phyloP scores from a whole-genome alignment of 2,797 vertebrate species.

The Brachyalestes nurse region DNA sequence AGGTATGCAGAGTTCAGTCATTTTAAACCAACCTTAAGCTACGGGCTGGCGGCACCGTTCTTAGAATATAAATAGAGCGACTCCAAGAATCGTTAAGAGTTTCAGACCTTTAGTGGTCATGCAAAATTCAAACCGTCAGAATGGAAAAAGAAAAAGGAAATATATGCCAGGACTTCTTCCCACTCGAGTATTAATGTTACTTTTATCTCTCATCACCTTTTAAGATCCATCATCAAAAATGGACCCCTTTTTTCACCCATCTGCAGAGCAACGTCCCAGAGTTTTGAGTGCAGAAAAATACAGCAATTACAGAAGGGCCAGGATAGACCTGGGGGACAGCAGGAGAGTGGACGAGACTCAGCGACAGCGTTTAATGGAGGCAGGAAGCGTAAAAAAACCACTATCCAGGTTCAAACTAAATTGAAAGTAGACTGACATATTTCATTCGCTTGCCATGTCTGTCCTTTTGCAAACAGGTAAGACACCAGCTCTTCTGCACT shows the following conservation, averaged over 20 bases:
- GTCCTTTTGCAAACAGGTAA: constrained; percentile 33
- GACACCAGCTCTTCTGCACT: constrained; percentile 27
- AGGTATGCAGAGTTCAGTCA: constrained; percentile 22
- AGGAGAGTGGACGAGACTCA: background rate
- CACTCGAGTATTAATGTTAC: constrained; percentile 53
- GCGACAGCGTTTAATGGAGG: constrained; percentile 13
- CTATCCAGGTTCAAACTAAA: constrained; percentile 12
- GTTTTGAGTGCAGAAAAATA: constrained; percentile 43
- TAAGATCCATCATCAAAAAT: constrained; percentile 45
- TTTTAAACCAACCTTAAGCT: constrained; percentile 50
- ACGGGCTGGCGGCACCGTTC: background rate
- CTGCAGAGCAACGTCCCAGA: constrained; percentile 2
- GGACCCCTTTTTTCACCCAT: background rate
- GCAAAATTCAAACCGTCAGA: constrained; percentile 60
- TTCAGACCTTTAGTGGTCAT: constrained; percentile 60
- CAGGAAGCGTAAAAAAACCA: constrained; percentile 15
- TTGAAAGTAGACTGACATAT: constrained; percentile 32
- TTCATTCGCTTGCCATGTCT: constrained; percentile 20
- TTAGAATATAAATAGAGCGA: constrained; percentile 54
- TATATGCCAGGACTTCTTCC: constrained; percentile 21
- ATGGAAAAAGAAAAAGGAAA: constrained; percentile 46
- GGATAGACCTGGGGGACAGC: background rate
- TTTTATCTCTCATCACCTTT: constrained; percentile 59
- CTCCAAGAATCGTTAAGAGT: constrained; percentile 46
- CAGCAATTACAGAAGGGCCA: constrained; percentile 43